Evolutionary conservation across 2,797 vertebrate genomes (phyloP).

Genomic region (Pangasius larnaudii): DNA sequence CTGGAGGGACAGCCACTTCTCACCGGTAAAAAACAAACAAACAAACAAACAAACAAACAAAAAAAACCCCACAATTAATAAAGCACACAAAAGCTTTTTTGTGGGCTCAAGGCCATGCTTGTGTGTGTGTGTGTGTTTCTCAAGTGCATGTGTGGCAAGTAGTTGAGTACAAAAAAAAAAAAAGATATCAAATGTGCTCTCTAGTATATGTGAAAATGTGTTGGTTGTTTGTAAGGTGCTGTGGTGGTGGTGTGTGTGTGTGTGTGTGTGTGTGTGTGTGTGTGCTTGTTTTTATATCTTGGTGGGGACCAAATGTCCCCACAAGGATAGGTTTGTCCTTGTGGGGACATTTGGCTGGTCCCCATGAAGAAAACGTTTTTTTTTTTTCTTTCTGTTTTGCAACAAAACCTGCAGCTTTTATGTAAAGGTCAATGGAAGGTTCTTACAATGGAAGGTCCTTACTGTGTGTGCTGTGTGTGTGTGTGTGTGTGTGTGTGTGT

Average conservation of each 20-base stretch:
- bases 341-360: background rate
- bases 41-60: background rate
- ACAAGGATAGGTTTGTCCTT: background rate
- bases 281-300: background rate
- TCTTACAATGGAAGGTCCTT: background rate
- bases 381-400: no score
- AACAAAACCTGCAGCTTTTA: background rate
- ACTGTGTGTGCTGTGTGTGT: background rate
- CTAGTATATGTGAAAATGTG: conserved; percentile 15
- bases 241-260: background rate
- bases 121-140: conserved; percentile 56
- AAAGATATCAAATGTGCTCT: background rate
- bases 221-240: conserved; percentile 26
- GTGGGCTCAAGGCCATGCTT: background rate
- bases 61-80: background rate
- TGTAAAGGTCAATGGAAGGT: background rate
- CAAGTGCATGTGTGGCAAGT: conserved; percentile 35
- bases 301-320: background rate
- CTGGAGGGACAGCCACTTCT: conserved; percentile 89
- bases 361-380: no score
- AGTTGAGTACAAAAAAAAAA: background rate
- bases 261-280: background rate
- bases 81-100: background rate
- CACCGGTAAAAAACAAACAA: conserved; percentile 75
- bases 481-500: conserved; percentile 58